Percentiles rank a stretch among this genome's conserved stretches.
phyloP scores from a whole-genome alignment of 2,888 invertebrate genomes.

The Ennomos quercinarius region DNA sequence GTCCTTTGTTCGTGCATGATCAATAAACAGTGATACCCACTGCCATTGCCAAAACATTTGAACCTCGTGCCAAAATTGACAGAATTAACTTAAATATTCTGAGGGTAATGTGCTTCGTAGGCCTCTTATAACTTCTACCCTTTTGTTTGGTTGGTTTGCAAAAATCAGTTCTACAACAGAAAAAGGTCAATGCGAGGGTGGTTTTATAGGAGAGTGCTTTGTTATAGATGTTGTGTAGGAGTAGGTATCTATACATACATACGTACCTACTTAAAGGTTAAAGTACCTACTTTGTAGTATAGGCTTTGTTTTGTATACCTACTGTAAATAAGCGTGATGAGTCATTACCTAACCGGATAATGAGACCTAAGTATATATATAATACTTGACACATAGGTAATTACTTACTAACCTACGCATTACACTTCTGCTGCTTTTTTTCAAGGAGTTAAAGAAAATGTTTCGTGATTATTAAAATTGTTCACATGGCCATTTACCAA shows the following conservation, averaged over 20 bases:
- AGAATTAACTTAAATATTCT: not conserved
- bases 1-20: conserved; percentile 41
- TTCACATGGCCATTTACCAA: too few species aligned
- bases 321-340: too few species aligned
- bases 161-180: conserved; percentile 3
- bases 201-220: conserved; percentile 16
- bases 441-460: too few species aligned
- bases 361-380: too few species aligned
- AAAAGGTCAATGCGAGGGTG: conserved; percentile 26
- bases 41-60: conserved; percentile 5
- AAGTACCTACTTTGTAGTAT: conserved; percentile 1
- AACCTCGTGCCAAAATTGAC: conserved; percentile 6
- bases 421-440: too few species aligned
- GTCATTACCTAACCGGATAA: too few species aligned
- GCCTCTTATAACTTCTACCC: not conserved
- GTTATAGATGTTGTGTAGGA: conserved; percentile 8
- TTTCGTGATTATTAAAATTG: too few species aligned
- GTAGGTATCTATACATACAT: not conserved
- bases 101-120: not conserved
- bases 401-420: too few species aligned
- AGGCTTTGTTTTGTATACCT: conserved; percentile 1
- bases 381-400: too few species aligned
- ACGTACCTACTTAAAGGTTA: conserved; percentile 16
- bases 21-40: conserved; percentile 13
- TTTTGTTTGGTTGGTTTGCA: conserved; percentile 10